These are phyloP conservation scores for Saturnia pavonia DNA, from an alignment of 2,888 invertebrate genomes.

Conservation along the genomic window DNA sequence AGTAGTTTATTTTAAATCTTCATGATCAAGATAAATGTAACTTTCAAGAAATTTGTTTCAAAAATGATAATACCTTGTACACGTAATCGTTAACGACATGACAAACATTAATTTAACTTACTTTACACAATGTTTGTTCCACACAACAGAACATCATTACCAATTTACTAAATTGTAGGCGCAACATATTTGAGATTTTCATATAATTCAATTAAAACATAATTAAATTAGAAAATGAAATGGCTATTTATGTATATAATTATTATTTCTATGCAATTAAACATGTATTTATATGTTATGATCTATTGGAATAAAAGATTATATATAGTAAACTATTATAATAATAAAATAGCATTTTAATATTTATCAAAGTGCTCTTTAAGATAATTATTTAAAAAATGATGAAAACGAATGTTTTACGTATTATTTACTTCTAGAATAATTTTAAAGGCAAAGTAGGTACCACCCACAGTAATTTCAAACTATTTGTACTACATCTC, in stretches of 20 bases:
- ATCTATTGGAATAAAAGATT: conserved; percentile 27
- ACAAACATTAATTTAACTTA: conserved; percentile 43
- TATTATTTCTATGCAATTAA: not conserved
- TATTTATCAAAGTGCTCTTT: conserved; percentile 17
- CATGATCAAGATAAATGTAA: conserved; percentile 76
- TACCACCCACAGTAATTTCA: conserved; percentile 48
- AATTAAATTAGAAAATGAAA: not conserved
- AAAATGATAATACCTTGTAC: conserved; percentile 60
- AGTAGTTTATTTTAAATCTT: conserved; percentile 75
- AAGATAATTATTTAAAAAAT: conserved; percentile 27
- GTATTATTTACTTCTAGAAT: conserved; percentile 13
- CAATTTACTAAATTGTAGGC: conserved; percentile 13
- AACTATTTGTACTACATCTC: conserved; percentile 52
- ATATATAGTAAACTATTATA: conserved; percentile 29
- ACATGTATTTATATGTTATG: conserved; percentile 20
- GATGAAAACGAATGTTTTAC: not conserved
- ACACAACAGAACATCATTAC: conserved; percentile 19
- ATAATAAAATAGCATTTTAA: conserved; percentile 24
- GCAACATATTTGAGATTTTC: conserved; percentile 10
- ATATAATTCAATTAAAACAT: not conserved
- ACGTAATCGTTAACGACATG: conserved; percentile 48
- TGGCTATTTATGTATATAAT: not conserved
- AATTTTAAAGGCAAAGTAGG: not conserved
- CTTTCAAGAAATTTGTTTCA: conserved; percentile 69
- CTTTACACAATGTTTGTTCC: conserved; percentile 48